Evolutionary conservation across 2,113 vertebrate genomes (phyloP), one percentile per base, ranked within the genome.

Genomic region (Odocoileus hemionus): DNA sequence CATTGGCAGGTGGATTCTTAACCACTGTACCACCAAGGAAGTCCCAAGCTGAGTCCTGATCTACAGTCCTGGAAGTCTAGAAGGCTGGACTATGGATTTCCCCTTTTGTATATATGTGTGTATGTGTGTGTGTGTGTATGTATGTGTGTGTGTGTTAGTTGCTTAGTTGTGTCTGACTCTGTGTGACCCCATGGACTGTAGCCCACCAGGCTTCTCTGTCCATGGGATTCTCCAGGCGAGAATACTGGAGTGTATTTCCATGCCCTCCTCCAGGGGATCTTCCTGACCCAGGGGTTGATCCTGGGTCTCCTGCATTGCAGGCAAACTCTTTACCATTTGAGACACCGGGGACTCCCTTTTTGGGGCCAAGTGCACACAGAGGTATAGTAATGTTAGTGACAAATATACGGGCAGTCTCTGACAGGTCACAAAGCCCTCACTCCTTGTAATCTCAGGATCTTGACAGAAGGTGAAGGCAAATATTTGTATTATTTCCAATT

Each of bases 271-370:
- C 67, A 25, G 67, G 19, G 67, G 19, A 74, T 74, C n/a, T 74
- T 74, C n/a, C 67, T 39, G 67, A 39, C 21, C n/a, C 67, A 39
- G 67, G 67, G 67, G 67, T 39, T 74, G 67, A 23, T 23, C 67
- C n/a, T 39, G n/a, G n/a, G 67, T 74, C 36, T 74, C 67, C n/a
- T 74, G n/a, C 67, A 74, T 23, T 74, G 67, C 19, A 74, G 67
- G 67, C 0, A 0, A n/a, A 74, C n/a, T 70, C n/a, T 39, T 39
- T 74, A 23, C n/a, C 19, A 74, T 39, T n/a, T 74, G 67, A 74
- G 67, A 39, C 10, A 74, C 67, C 0, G 0, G 67, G 19, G n/a
- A 39, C 0, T 2, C 11, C 28, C 30, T 26, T 50, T 61, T 0
- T 1, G 16, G 85, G 76, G 23, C 21, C 25, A 36, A 54, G 30